Base-by-base conservation (phyloP, 2,113 vertebrate species). In the Pipa parva region DNA sequence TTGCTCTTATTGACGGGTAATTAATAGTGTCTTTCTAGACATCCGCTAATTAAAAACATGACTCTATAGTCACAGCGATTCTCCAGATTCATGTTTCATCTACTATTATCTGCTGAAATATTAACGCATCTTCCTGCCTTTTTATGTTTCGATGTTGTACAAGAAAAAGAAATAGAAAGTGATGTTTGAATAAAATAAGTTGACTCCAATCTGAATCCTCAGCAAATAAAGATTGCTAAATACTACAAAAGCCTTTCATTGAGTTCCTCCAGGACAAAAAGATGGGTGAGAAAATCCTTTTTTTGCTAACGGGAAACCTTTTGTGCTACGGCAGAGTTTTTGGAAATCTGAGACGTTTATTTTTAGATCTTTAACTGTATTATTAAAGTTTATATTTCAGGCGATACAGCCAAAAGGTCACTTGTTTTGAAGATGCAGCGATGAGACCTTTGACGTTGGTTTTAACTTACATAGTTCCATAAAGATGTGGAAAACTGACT, bases 41-140 rank as follows among this genome's bases (percentile, higher is more conserved):
- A 18, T 29, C 11, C 54, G 24, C 42, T 67, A 58, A 67, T 67
- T 67, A 67, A 67, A 46, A 67, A 49, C 54, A 59, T 50, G 54
- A 49, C 54, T 67, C 63, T 36, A 33, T 15, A 33, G 36, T 55
- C 63, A 27, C 11, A 64, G 37, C 31, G 28, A 59, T 58, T 67
- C 45, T 28, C 20, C 22, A 36, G 10, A 28, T 56, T 17, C 11
- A 29, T 26, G 0, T 15, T 22, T 27, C 63, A 49, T 29, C 9
- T 48, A 7, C 37, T 10, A 13, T 39, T 51, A 51, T 36, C 27
- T 39, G 13, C 21, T 24, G 31, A 2, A 33, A 57, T 37, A 66
- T 66, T 46, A 48, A 48, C 26, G 29, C 39, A 46, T 65, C 12
- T 18, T 20, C 27, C 22, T 36, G 51, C 26, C 39, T 50, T 58